Evolutionary conservation across 2,113 vertebrate species (phyloP).

Genomic region (Clarias gariepinus): DNA sequence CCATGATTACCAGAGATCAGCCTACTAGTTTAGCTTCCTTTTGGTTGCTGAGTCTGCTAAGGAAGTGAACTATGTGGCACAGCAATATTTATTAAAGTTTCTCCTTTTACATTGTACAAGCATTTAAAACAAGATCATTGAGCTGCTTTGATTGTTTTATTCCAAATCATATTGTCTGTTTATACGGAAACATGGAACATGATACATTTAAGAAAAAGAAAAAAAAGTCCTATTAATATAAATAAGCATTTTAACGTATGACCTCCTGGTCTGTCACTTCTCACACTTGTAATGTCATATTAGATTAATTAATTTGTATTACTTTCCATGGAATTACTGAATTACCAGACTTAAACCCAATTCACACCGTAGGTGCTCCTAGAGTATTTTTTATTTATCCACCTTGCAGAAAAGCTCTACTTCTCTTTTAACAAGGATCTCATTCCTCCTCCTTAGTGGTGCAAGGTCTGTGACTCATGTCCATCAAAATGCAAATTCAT

Average conservation of each 20-base stretch:
- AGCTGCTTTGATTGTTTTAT: neutral
- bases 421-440: neutral
- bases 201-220: neutral
- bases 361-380: neutral
- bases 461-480: neutral
- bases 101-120: constrained; percentile 6
- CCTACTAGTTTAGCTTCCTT: constrained; percentile 27
- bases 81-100: neutral
- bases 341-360: neutral
- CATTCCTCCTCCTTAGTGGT: neutral
- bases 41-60: neutral
- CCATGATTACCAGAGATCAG: constrained; percentile 28
- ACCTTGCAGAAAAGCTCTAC: neutral
- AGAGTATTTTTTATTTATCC: neutral
- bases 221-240: neutral
- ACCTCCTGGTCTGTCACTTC: neutral
- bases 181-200: neutral
- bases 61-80: constrained; percentile 35
- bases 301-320: neutral
- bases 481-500: neutral
- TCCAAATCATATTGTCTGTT: neutral
- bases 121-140: neutral
- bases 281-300: neutral
- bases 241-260: neutral
- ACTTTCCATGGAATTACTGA: neutral